Percentiles rank a stretch among this genome's conserved stretches.
Conservation (phyloP, 2,797 vertebrate genomes). For the Paramormyrops hopkinsi region DNA sequence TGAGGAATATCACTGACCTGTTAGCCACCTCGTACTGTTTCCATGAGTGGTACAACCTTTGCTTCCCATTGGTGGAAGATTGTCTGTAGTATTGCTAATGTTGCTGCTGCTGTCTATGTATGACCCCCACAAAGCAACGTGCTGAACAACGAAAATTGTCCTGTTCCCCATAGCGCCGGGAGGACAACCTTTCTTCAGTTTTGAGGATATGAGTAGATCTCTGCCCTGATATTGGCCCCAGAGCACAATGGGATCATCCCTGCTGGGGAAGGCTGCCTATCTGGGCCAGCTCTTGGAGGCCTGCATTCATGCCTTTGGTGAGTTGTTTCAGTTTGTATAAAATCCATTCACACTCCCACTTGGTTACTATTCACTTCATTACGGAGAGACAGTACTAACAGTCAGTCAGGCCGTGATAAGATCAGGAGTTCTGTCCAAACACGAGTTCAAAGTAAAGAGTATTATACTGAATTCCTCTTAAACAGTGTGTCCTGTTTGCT, state of each 20-base stretch:
- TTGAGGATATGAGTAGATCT: conserved; percentile 51
- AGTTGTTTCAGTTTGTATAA: conserved; percentile 29
- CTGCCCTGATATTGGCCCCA: conserved; percentile 59
- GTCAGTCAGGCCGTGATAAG: not conserved
- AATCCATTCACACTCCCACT: not conserved
- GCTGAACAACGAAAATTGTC: not conserved
- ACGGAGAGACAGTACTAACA: not conserved
- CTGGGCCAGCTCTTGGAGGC: conserved; percentile 77
- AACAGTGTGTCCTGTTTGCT: not conserved
- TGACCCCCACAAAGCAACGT: not conserved
- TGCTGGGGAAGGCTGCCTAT: conserved; percentile 81
- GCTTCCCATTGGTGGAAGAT: not conserved
- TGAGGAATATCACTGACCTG: not conserved
- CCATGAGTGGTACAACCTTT: not conserved
- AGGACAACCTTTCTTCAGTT: conserved; percentile 35
- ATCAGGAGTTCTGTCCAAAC: not conserved
- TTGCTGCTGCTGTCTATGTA: not conserved
- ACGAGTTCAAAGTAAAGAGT: not conserved
- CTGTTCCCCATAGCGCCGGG: not conserved
- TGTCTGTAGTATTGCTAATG: not conserved
- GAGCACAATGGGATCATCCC: conserved; percentile 77
- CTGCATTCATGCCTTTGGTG: conserved; percentile 85
- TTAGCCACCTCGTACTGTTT: not conserved
- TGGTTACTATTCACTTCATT: not conserved
- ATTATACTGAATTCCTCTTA: not conserved